A percentile compares a stretch with the other conserved stretches of the same genome.
Conservation (phyloP, 64 coral and sea anemone genomes). For the Montipora capricornis region DNA sequence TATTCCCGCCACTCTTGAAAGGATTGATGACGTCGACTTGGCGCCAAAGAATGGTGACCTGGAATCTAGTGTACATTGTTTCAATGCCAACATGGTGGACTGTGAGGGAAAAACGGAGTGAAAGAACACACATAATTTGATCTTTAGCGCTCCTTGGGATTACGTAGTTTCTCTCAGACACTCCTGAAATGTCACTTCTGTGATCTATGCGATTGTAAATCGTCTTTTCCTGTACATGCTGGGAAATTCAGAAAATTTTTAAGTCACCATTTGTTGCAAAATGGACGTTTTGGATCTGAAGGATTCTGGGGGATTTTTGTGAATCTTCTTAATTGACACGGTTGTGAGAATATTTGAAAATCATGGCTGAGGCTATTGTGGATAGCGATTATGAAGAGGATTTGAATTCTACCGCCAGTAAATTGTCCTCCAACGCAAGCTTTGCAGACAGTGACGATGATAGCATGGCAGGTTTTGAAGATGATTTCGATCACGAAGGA, state of each 20-base stretch:
- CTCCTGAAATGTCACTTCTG: neutral
- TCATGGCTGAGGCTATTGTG: constrained; percentile 14
- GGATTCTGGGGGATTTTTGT: neutral
- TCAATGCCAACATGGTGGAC: constrained; percentile 38
- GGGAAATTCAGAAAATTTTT: constrained; percentile 3
- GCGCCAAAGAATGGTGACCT: neutral
- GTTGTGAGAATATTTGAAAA: neutral
- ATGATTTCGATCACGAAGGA: constrained; percentile 17
- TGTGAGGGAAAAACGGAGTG: neutral
- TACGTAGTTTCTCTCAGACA: neutral
- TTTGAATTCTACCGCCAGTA: constrained; percentile 14
- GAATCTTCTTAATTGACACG: neutral
- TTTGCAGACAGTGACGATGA: constrained; percentile 45
- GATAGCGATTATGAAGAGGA: constrained; percentile 43
- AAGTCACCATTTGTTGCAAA: neutral
- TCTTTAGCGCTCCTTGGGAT: neutral
- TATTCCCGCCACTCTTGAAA: neutral
- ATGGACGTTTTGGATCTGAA: neutral
- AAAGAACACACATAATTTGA: neutral
- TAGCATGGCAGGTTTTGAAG: constrained; percentile 43
- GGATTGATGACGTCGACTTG: neutral
- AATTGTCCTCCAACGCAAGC: constrained; percentile 25
- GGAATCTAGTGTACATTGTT: neutral
- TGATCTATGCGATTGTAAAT: neutral
- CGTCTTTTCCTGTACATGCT: neutral